Conservation (phyloP, 2,797 vertebrate genomes). For the Triplophysa yarkandensis region DNA sequence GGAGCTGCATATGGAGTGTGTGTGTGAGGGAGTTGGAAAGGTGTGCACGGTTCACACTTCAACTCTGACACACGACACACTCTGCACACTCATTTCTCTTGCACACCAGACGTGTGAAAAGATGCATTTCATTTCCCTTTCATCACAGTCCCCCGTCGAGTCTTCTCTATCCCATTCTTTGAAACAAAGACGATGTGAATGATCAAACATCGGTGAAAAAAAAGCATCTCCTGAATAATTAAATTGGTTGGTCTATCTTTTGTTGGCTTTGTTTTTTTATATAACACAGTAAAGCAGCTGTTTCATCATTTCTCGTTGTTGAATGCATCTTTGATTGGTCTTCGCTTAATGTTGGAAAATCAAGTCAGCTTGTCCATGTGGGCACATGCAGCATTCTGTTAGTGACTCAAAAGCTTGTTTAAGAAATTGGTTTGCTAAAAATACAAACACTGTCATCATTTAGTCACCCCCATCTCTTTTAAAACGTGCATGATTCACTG, state of each 20-base stretch:
- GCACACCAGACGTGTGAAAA: slow-evolving; percentile 16
- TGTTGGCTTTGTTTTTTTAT: slow-evolving; percentile 35
- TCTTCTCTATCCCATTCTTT: slow-evolving; percentile 12
- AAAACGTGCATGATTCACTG: too few species aligned
- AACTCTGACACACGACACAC: slow-evolving; percentile 29
- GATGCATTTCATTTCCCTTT: slow-evolving; percentile 11
- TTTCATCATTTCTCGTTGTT: not conserved
- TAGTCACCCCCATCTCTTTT: too few species aligned
- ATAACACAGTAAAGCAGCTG: not conserved
- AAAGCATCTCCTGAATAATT: slow-evolving; percentile 39
- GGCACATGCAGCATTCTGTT: not conserved
- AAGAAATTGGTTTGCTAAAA: not conserved
- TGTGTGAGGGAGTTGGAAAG: slow-evolving; percentile 21
- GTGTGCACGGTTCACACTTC: slow-evolving; percentile 31
- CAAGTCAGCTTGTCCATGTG: not conserved
- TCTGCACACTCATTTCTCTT: slow-evolving; percentile 24
- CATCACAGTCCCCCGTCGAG: not conserved
- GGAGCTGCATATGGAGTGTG: slow-evolving; percentile 45
- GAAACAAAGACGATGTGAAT: slow-evolving; percentile 31
- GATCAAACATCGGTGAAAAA: slow-evolving; percentile 21
- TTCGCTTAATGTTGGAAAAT: not conserved
- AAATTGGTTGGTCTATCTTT: slow-evolving; percentile 25
- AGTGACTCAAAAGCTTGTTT: not conserved
- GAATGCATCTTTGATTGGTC: not conserved
- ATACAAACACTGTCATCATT: not conserved